Base-by-base conservation (phyloP, 2,888 invertebrate genomes). In the Celastrina argiolus region DNA sequence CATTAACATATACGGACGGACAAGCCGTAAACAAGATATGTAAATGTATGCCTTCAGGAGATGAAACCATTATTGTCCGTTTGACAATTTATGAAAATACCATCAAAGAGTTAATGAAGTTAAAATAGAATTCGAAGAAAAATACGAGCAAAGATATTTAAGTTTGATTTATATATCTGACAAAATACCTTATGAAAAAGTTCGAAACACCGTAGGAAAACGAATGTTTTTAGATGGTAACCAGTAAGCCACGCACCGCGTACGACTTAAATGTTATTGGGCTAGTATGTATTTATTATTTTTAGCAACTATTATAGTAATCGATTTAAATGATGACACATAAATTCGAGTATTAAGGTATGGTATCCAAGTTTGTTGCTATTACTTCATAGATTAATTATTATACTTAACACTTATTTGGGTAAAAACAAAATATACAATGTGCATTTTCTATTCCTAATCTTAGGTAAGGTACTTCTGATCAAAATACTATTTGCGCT, bases 11-110 rank as follows among this genome's bases (percentile, higher is more conserved):
- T 81, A 81, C 78, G 74, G 81, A 86, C 83, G 77, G 81, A 80
- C 80, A 75, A 77, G 74, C 76, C 79, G 80, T 84, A 87, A 87
- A 87, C 83, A 84, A 84, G 81, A 83, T 85, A 88, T 84, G 85
- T 80, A 85, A 85, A 87, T 87, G 81, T 81, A 79, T 74, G 76
- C 77, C 78, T 76, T 73, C 73, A 73, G 77, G 76, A 70, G 72
- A 78, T 65, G 59, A 65, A 64, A 61, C 68, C 71, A 70, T 72
- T 77, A 79, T 80, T 77, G 73, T 74, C 69, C 73, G 69, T 70
- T 70, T 71, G 71, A 71, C 71, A 75, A 76, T 77, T 78, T 77
- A 72, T 75, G 71, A 68, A 22, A 66, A 66, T 51, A n/a, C 34
- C 26, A 39, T 36, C 34, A 58, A 42, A 64, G 28, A 64, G 41